Conservation (phyloP, 2,797 vertebrate species). For the Xyrichtys novacula region DNA sequence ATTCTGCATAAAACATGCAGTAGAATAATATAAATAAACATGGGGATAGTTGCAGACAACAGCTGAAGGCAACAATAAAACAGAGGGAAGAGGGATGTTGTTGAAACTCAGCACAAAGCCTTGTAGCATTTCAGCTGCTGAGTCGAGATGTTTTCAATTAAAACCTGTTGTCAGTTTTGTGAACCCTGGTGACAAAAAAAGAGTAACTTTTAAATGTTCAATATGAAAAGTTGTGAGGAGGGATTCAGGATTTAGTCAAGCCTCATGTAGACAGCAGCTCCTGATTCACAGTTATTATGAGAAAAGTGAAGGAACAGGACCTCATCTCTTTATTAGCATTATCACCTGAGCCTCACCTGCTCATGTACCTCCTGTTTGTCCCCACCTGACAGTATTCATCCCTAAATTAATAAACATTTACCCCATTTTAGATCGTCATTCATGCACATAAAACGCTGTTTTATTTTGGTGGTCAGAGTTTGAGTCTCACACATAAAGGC, state of each 20-base stretch:
- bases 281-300: not conserved
- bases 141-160: not conserved
- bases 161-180: not conserved
- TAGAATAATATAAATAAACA: not conserved
- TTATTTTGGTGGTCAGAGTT: too few relatives aligned
- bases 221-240: not conserved
- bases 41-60: not conserved
- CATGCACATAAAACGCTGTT: too few relatives aligned
- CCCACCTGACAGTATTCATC: too few relatives aligned
- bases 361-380: too few relatives aligned
- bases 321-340: too few relatives aligned
- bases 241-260: not conserved
- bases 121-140: not conserved
- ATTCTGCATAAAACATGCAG: not conserved
- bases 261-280: not conserved
- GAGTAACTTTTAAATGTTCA: not conserved
- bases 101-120: not conserved
- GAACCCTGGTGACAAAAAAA: not conserved
- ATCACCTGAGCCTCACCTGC: too few relatives aligned
- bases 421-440: too few relatives aligned
- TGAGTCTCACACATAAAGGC: too few relatives aligned
- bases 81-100: too few relatives aligned
- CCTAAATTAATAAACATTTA: too few relatives aligned
- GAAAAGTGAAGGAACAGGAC: too few relatives aligned
- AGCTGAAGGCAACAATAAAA: slow-evolving; percentile 4